phyloP scores from a whole-genome alignment of 2,797 vertebrate genomes.

The Pterois miles region DNA sequence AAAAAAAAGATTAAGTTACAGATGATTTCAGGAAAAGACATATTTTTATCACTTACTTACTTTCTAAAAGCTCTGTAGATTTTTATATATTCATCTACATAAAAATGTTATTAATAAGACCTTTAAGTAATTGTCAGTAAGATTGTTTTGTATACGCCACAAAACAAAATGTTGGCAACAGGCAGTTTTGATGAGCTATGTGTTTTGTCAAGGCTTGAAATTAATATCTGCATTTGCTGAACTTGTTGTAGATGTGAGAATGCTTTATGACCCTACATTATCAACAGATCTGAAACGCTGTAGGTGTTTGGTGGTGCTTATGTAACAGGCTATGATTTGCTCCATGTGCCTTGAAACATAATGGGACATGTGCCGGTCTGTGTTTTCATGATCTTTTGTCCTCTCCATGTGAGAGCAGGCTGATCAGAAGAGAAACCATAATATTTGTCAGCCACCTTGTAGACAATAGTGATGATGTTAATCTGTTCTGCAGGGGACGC shows the following conservation, averaged over 20 bases:
- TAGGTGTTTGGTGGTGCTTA: neutral
- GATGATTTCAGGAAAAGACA: too few relatives aligned
- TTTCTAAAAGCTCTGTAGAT: too few relatives aligned
- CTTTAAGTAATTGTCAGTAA: constrained; percentile 6
- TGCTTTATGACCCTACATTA: neutral
- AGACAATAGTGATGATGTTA: neutral
- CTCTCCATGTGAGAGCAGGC: neutral
- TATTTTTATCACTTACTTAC: too few relatives aligned
- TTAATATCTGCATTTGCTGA: constrained; percentile 16
- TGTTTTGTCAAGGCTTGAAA: neutral
- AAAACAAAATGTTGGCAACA: neutral
- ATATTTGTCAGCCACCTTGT: neutral
- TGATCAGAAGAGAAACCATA: neutral
- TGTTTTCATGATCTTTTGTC: neutral
- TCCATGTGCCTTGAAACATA: constrained; percentile 57
- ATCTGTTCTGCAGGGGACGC: constrained; percentile 41
- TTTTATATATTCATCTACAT: too few relatives aligned
- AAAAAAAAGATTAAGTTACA: too few relatives aligned
- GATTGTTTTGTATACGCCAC: neutral
- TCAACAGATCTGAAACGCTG: neutral
- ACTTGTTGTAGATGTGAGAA: constrained; percentile 10
- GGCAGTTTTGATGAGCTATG: neutral
- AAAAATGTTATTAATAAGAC: too few relatives aligned
- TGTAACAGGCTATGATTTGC: constrained; percentile 39
- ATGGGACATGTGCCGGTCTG: constrained; percentile 7